These are phyloP conservation scores for Galaxea fascicularis DNA, from an alignment of 92 coral and sea anemone species.

Conservation along the genomic window DNA sequence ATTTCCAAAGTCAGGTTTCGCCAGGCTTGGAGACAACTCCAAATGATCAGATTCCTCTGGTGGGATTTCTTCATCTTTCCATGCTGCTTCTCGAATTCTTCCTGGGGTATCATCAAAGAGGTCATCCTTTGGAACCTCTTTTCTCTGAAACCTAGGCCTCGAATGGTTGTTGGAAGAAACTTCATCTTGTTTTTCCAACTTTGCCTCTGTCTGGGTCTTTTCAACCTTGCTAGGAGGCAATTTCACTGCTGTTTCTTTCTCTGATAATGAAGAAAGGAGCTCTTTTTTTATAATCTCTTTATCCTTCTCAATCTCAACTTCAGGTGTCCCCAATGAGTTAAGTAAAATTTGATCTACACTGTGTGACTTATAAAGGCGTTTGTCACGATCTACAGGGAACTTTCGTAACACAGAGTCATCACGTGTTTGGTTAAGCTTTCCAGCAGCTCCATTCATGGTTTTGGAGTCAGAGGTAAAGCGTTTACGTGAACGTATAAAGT, in stretches of 20 bases:
- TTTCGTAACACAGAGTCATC: conserved; percentile 75
- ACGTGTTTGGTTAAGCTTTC: conserved; percentile 42
- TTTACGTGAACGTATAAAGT: conserved; percentile 29
- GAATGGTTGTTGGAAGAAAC: neutral
- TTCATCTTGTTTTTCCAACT: neutral
- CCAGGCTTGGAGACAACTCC: neutral
- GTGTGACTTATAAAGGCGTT: conserved; percentile 71
- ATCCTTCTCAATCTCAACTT: neutral
- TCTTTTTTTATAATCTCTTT: neutral
- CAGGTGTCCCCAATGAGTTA: neutral
- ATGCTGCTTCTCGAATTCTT: conserved; percentile 73
- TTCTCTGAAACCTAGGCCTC: conserved; percentile 9
- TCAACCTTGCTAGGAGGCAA: neutral
- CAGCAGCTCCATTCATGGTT: conserved; percentile 27
- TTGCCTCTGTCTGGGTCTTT: neutral
- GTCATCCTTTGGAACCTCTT: conserved; percentile 47
- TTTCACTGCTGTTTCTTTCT: conserved; percentile 15
- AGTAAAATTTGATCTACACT: conserved; percentile 66
- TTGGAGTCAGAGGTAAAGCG: conserved; percentile 63
- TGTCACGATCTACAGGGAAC: conserved; percentile 24
- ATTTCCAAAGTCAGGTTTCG: conserved; percentile 1
- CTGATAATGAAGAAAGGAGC: neutral
- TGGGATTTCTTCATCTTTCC: conserved; percentile 85
- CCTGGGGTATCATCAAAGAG: conserved; percentile 67
- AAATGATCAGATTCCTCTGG: conserved; percentile 63